Conservation (phyloP, 2,797 vertebrate genomes). For the Acridotheres tristis region DNA sequence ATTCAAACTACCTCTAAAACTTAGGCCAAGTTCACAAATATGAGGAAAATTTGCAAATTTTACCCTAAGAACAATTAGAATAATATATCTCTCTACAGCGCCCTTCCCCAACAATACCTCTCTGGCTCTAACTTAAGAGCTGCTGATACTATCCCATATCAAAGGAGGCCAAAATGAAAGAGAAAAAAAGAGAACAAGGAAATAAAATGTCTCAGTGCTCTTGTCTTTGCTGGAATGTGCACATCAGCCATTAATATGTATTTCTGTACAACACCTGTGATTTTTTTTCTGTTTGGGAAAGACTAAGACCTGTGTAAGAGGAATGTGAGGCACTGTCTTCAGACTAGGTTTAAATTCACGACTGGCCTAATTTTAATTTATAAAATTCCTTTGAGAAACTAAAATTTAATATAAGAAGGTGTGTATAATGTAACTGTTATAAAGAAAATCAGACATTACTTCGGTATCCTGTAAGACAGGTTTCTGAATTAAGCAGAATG, state of each 20-base stretch:
- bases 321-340: neutral
- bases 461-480: neutral
- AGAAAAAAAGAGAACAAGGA: neutral
- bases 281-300: neutral
- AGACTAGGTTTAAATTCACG: neutral
- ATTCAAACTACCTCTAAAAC: neutral
- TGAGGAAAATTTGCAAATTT: neutral
- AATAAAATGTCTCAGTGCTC: neutral
- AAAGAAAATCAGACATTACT: slow-evolving; percentile 46
- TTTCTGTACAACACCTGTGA: neutral
- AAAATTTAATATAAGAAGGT: neutral
- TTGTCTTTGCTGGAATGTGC: neutral
- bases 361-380: slow-evolving; percentile 12
- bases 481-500: slow-evolving; percentile 46
- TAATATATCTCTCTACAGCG: neutral
- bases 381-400: slow-evolving; percentile 21
- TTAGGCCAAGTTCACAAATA: neutral
- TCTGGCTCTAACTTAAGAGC: neutral
- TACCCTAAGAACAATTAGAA: neutral
- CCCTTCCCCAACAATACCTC: neutral
- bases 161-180: neutral
- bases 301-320: neutral
- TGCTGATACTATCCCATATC: neutral
- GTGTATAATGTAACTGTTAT: neutral
- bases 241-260: neutral